These are phyloP conservation scores for Leptoclinus maculatus DNA, from an alignment of 2,797 vertebrate genomes.

Conservation along the genomic window DNA sequence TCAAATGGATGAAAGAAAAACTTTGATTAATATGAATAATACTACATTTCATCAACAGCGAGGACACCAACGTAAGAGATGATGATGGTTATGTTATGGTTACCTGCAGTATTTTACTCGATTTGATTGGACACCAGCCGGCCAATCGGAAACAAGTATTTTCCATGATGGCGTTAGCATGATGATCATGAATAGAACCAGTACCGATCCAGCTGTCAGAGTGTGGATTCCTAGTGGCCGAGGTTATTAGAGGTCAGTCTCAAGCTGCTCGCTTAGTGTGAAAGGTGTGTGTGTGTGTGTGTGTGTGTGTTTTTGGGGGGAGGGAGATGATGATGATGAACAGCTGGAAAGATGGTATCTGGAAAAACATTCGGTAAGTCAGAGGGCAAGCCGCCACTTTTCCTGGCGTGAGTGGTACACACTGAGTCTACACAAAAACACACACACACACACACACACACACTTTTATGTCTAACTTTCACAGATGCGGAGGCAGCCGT, in stretches of 20 bases:
- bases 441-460: slow-evolving; percentile 3
- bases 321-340: background rate
- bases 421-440: background rate
- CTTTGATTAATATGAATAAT: too few species aligned
- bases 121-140: background rate
- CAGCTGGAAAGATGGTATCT: slow-evolving; percentile 59
- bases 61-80: too few species aligned
- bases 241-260: slow-evolving; percentile 9
- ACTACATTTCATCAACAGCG: too few species aligned
- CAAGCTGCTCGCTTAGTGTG: background rate
- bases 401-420: slow-evolving; percentile 36
- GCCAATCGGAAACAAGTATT: slow-evolving; percentile 36
- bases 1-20: too few species aligned
- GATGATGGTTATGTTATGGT: too few species aligned
- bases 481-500: background rate
- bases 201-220: background rate
- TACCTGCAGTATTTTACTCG: background rate
- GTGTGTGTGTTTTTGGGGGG: background rate
- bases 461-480: slow-evolving; percentile 6
- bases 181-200: background rate
- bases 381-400: slow-evolving; percentile 34
- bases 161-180: slow-evolving; percentile 8
- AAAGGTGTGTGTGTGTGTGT: background rate
- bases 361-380: slow-evolving; percentile 45
- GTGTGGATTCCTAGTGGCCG: background rate